Percentiles rank a stretch among this genome's conserved stretches.
Conservation (phyloP, 1,140 invertebrate genomes). For the Trichogramma pretiosum region DNA sequence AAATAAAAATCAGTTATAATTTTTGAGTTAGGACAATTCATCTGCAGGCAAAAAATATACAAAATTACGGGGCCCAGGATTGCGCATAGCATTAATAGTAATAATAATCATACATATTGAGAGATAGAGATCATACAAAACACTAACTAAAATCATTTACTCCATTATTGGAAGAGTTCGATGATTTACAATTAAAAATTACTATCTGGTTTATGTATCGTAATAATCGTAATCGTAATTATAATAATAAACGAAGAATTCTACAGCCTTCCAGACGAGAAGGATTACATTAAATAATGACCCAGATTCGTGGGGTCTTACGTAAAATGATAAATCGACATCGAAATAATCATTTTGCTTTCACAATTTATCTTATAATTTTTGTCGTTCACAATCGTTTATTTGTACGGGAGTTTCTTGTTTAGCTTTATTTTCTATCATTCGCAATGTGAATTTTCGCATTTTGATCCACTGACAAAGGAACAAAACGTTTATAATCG, state of each 20-base stretch:
- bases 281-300: too few species aligned
- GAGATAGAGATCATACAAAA: slow-evolving; percentile 48
- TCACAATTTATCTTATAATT: too few species aligned
- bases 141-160: slow-evolving; percentile 46
- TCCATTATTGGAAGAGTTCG: slow-evolving; percentile 41
- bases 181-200: slow-evolving; percentile 38
- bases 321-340: too few species aligned
- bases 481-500: slow-evolving; percentile 35
- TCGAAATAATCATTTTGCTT: too few species aligned
- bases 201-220: slow-evolving; percentile 34
- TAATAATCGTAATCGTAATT: too few species aligned
- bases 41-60: slow-evolving; percentile 38
- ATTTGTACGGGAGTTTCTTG: slow-evolving; percentile 16
- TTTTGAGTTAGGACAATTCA: slow-evolving; percentile 16
- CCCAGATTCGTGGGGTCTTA: too few species aligned
- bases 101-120: slow-evolving; percentile 35
- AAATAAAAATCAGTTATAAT: too few species aligned
- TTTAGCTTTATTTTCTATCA: too few species aligned
- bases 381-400: too few species aligned
- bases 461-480: slow-evolving; percentile 34
- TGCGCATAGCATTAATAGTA: slow-evolving; percentile 39
- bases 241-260: slow-evolving; percentile 40
- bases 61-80: slow-evolving; percentile 44
- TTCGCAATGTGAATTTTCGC: too few species aligned
- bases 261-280: slow-evolving; percentile 24